Base-by-base conservation (phyloP, 2,113 vertebrate genomes). In the Nycticryphes semicollaris region DNA sequence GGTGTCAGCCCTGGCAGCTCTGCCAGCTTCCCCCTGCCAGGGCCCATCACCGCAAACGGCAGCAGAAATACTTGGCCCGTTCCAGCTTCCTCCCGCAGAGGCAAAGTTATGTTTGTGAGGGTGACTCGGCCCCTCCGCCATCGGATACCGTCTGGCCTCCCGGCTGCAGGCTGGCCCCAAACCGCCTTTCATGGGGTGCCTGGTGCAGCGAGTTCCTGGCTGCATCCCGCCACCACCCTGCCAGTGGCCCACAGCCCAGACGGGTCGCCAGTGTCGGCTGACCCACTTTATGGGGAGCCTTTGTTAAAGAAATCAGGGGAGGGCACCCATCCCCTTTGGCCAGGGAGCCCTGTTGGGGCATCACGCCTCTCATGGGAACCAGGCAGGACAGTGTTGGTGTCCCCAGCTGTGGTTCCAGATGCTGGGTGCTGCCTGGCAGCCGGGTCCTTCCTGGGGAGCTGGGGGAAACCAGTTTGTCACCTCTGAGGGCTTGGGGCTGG, bases 331-430 rank as follows among this genome's bases (percentile, higher is more conserved):
- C 19, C 54, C 43, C 60, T 57, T 57, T 22, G 72, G 77, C 72
- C 67, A 28, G 67, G 62, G 35, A 74, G 39, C 39, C 45, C 64
- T 0, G 0, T 12, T 4, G 1, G 77, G 5, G 41, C 59, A 30
- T 75, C 18, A 3, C 1, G 1, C 7, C 25, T 41, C 30, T 59
- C 0, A 1, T 0, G 1, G 76, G 57, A 24, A 39, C 9, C 56
- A 33, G 11, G 11, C 12, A 28, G 82, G 56, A 45, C n/a, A 14
- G 28, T 4, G 15, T 20, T 15, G 19, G 4, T 72, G 47, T 27
- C 30, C 59, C 39, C 54, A 47, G 28, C 21, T 62, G 51, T 20
- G 50, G 10, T 54, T 66, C 62, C 10, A n/a, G 62, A 14, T 45
- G 25, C 27, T 20, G 39, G 41, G 35, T 41, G 30, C 75, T 86